Percentiles rank a stretch among this genome's conserved stretches.
Evolutionary conservation across 2,113 vertebrate genomes (phyloP).

Genomic region (Corydoras sp.): DNA sequence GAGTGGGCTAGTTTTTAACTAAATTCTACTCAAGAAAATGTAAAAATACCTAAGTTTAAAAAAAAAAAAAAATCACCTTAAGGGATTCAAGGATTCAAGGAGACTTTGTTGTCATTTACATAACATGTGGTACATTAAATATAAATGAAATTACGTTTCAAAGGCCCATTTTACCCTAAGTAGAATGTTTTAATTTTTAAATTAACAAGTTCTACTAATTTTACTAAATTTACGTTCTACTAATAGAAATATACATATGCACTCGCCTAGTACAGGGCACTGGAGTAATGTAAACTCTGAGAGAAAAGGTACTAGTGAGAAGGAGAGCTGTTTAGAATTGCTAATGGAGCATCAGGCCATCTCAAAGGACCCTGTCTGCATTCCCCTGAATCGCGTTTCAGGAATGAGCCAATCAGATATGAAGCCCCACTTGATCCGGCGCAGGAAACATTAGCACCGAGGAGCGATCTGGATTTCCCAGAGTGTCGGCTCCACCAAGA

Average conservation of each 20-base stretch:
- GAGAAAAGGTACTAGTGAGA: constrained; percentile 14
- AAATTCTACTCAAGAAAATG: too few species aligned
- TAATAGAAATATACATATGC: neutral
- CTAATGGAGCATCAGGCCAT: constrained; percentile 55
- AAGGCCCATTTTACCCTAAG: too few species aligned
- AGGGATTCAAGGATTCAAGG: too few species aligned
- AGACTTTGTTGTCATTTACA: too few species aligned
- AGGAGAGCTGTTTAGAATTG: constrained; percentile 56
- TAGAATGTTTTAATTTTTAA: too few species aligned
- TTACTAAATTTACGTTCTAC: neutral
- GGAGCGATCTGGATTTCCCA: constrained; percentile 49
- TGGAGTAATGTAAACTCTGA: constrained; percentile 32
- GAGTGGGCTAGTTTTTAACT: too few species aligned
- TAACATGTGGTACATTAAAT: too few species aligned
- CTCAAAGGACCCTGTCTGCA: constrained; percentile 51
- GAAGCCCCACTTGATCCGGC: constrained; percentile 46
- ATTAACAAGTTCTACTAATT: too few species aligned
- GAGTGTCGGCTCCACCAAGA: constrained; percentile 41
- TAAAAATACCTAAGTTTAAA: too few species aligned
- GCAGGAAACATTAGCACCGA: constrained; percentile 54
- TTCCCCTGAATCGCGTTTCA: constrained; percentile 59
- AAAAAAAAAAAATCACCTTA: too few species aligned
- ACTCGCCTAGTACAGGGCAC: constrained; percentile 9
- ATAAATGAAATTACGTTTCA: too few species aligned
- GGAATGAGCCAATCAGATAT: constrained; percentile 57